These are phyloP conservation scores for Lepidocyrtinus sp. DNA, from an alignment of 2,888 invertebrate genomes.

Conservation along the genomic window DNA sequence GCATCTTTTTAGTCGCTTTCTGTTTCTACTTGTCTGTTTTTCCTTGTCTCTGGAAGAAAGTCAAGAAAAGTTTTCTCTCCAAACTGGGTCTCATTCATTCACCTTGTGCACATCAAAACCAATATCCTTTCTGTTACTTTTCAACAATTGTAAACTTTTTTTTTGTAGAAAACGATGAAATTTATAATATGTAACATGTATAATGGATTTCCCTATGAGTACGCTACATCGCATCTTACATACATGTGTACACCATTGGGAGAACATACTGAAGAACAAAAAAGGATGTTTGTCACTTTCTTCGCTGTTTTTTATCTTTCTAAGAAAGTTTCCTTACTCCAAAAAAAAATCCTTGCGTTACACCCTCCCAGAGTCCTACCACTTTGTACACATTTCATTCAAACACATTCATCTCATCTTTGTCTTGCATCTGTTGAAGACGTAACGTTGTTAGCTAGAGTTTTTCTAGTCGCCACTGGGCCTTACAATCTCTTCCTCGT, in stretches of 20 bases:
- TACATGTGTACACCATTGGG: conserved; percentile 17
- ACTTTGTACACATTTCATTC: not conserved
- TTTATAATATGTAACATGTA: not conserved
- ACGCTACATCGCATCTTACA: not conserved
- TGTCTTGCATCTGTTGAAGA: conserved; percentile 16
- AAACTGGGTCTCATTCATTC: conserved; percentile 9
- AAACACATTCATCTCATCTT: not conserved
- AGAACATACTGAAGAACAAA: conserved; percentile 20
- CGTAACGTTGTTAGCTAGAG: conserved; percentile 12
- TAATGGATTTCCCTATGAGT: not conserved
- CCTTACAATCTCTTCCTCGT: not conserved
- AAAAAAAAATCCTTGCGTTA: not conserved
- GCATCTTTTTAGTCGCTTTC: conserved; percentile 2
- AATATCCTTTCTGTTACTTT: conserved; percentile 22
- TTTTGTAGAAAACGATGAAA: not conserved
- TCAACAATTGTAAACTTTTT: conserved; percentile 38
- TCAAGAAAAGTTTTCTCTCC: conserved; percentile 44
- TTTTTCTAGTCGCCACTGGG: not conserved
- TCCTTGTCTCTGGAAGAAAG: conserved; percentile 30
- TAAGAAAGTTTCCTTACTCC: not conserved
- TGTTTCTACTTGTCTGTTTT: conserved; percentile 2
- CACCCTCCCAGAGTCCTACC: not conserved
- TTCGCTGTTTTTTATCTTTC: not conserved
- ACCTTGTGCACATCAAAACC: not conserved
- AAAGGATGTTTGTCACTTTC: conserved; percentile 29